Conservation (phyloP, 2,797 vertebrate genomes). For the Myotis findleyi region DNA sequence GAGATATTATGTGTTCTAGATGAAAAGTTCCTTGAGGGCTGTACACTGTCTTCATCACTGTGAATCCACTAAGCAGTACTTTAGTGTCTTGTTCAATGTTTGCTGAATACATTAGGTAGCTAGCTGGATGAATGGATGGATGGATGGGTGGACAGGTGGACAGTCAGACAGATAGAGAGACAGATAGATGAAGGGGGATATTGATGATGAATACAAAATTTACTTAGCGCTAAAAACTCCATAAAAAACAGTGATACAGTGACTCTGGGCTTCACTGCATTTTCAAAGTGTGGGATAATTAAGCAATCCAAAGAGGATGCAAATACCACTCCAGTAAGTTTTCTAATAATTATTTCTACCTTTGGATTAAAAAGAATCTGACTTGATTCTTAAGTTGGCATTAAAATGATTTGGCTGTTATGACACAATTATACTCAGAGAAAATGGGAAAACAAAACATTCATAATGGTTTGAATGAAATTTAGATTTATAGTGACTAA, state of each 20-base stretch:
- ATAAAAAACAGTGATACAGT: not conserved
- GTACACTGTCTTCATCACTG: not conserved
- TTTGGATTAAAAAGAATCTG: not conserved
- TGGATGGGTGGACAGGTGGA: not conserved
- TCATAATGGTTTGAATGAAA: not conserved
- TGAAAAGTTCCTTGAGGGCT: not conserved
- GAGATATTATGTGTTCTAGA: not conserved
- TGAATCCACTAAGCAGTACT: not conserved
- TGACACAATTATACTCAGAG: not conserved
- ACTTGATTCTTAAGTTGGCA: not conserved
- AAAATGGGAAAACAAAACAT: not conserved
- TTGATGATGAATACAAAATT: not conserved
- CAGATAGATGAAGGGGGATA: not conserved
- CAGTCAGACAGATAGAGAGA: not conserved
- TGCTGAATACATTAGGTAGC: not conserved
- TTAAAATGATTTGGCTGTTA: not conserved
- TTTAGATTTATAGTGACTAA: slow-evolving; percentile 30
- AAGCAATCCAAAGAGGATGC: not conserved
- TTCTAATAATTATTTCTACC: slow-evolving; percentile 26
- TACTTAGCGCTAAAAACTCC: not conserved
- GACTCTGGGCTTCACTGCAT: not conserved
- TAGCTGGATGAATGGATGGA: not conserved
- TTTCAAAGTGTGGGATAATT: not conserved
- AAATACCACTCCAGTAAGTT: not conserved
- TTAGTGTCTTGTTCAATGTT: not conserved